These are phyloP conservation scores for Dascillus cervinus DNA, from an alignment of 2,888 invertebrate species.

Conservation along the genomic window DNA sequence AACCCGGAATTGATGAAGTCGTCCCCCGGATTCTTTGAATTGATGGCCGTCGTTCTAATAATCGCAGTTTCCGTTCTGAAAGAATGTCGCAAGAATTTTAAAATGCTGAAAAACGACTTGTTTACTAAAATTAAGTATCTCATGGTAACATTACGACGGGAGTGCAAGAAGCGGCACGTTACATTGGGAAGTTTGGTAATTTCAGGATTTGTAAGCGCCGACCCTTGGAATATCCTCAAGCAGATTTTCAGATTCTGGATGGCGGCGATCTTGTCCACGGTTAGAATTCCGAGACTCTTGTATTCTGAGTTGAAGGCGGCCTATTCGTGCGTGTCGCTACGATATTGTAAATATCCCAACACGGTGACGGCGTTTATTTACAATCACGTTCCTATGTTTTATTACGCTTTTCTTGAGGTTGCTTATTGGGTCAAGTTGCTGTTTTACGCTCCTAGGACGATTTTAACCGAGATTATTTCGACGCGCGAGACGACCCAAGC, in stretches of 20 bases:
- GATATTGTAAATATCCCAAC: conserved; percentile 36
- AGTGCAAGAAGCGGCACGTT: conserved; percentile 32
- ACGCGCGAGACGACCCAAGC: conserved; percentile 51
- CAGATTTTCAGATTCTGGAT: conserved; percentile 35
- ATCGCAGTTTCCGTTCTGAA: conserved; percentile 56
- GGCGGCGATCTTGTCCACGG: conserved; percentile 17
- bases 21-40: conserved; percentile 52
- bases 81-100: conserved; percentile 51
- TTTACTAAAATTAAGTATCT: conserved; percentile 45
- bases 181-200: conserved; percentile 29
- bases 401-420: conserved; percentile 40
- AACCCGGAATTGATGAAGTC: conserved; percentile 58
- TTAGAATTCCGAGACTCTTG: conserved; percentile 38
- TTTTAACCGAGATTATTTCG: conserved; percentile 53
- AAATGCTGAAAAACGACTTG: conserved; percentile 41
- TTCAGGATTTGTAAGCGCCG: conserved; percentile 39
- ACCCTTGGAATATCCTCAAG: conserved; percentile 40
- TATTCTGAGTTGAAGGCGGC: conserved; percentile 42
- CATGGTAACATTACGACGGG: conserved; percentile 31
- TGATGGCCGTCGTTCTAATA: conserved; percentile 56
- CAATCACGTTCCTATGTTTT: conserved; percentile 43
- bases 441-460: conserved; percentile 45
- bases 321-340: conserved; percentile 30
- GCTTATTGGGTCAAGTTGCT: conserved; percentile 39
- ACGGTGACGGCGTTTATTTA: conserved; percentile 35